Evolutionary conservation across 37 sponge, comb jelly and placozoan species (phyloP).

Genomic region (Aphrocallistes beatrix): DNA sequence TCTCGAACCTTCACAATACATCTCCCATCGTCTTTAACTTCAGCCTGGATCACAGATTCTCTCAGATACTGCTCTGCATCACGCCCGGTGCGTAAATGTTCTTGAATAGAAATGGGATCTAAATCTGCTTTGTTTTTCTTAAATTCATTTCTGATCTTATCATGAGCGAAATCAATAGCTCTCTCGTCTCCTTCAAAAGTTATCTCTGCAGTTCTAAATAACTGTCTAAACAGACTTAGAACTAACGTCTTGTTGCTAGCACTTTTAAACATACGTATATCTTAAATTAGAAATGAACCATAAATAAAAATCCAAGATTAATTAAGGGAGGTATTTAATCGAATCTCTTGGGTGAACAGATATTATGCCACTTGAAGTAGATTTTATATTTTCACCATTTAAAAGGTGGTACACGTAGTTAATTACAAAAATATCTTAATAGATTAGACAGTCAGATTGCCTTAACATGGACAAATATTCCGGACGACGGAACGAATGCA

Average conservation of each 20-base stretch:
- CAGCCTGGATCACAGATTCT: neutral
- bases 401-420: no score
- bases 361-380: no score
- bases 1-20: neutral
- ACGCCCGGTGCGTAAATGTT: neutral
- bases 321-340: no score
- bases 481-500: no score
- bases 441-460: no score
- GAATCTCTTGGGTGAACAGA: no score
- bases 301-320: no score
- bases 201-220: slow-evolving; percentile 1
- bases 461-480: no score
- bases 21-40: neutral
- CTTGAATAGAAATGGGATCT: neutral
- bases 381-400: no score
- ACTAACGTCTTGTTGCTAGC: neutral
- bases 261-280: no score
- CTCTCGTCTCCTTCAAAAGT: slow-evolving; percentile 6
- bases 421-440: no score
- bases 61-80: slow-evolving; percentile 6
- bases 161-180: neutral
- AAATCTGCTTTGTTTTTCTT: neutral
- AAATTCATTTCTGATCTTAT: neutral
- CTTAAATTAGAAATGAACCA: no score
- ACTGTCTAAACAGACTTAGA: neutral